phyloP scores from a whole-genome alignment of 2,113 vertebrate species.

The Ginglymostoma cirratum region DNA sequence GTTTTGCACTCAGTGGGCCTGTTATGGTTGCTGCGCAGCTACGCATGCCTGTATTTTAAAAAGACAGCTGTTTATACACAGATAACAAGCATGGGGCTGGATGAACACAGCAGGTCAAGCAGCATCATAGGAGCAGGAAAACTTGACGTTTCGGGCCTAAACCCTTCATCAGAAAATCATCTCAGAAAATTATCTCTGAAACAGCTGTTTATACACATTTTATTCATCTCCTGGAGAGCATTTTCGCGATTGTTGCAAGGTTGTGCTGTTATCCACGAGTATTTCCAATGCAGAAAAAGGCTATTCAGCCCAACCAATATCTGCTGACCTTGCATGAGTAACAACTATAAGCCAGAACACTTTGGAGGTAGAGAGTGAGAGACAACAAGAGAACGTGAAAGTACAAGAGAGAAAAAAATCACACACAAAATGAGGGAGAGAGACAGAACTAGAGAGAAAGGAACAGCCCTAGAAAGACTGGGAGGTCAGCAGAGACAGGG shows the following conservation, averaged over 20 bases:
- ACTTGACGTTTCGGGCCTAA: too few species aligned
- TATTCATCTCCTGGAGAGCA: too few species aligned
- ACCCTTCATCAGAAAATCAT: too few species aligned
- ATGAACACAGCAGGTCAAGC: too few species aligned
- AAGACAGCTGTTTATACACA: too few species aligned
- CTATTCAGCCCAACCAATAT: neutral
- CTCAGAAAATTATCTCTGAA: too few species aligned
- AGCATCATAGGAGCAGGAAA: too few species aligned
- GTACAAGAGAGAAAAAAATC: neutral
- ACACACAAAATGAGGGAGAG: neutral
- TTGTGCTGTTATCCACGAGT: neutral
- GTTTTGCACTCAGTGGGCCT: too few species aligned
- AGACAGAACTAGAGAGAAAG: neutral
- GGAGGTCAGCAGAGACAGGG: neutral
- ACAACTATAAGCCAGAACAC: neutral
- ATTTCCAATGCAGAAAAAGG: neutral
- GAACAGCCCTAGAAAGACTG: neutral
- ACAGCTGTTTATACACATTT: too few species aligned
- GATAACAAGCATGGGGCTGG: too few species aligned
- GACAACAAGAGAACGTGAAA: neutral
- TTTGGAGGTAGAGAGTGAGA: neutral
- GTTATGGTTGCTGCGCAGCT: too few species aligned
- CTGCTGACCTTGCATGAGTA: neutral
- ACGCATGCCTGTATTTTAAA: too few species aligned
- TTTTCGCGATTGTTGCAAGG: neutral